These are phyloP conservation scores for Bucorvus abyssinicus DNA, from an alignment of 2,797 vertebrate genomes.

Conservation along the genomic window DNA sequence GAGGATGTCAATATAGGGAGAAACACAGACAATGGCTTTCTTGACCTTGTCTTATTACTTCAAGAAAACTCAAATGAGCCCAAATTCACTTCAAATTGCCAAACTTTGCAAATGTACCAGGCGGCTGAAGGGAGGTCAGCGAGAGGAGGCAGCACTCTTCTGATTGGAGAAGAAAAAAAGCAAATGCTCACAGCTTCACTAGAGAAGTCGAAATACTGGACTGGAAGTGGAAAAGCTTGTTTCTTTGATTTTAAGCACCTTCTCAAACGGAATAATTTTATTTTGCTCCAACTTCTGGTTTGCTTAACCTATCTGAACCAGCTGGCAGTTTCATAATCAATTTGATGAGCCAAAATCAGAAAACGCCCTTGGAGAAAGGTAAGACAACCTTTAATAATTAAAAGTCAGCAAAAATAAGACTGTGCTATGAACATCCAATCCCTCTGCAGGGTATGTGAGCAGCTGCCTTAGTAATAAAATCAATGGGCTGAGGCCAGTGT, in stretches of 20 bases:
- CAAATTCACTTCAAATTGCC: background rate
- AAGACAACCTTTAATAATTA: background rate
- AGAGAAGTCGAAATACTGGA: background rate
- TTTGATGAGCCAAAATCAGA: background rate
- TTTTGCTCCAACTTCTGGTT: conserved; percentile 6
- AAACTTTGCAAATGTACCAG: background rate
- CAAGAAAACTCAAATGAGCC: background rate
- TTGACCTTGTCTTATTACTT: background rate
- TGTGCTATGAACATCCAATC: background rate
- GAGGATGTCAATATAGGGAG: background rate
- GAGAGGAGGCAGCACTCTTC: background rate
- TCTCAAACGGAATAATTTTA: background rate
- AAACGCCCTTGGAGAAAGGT: background rate
- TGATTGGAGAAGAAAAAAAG: background rate
- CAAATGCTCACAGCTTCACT: background rate
- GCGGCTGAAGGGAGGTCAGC: background rate
- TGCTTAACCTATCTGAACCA: background rate
- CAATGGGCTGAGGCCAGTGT: too few relatives aligned
- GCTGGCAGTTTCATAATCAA: background rate
- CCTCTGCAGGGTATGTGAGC: background rate
- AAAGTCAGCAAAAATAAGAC: background rate
- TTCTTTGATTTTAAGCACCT: conserved; percentile 1
- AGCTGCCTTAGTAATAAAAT: background rate
- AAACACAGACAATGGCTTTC: background rate
- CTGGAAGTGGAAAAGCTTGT: background rate